These are phyloP conservation scores for Python bivittatus DNA, from an alignment of 2,113 vertebrate genomes.

Conservation along the genomic window DNA sequence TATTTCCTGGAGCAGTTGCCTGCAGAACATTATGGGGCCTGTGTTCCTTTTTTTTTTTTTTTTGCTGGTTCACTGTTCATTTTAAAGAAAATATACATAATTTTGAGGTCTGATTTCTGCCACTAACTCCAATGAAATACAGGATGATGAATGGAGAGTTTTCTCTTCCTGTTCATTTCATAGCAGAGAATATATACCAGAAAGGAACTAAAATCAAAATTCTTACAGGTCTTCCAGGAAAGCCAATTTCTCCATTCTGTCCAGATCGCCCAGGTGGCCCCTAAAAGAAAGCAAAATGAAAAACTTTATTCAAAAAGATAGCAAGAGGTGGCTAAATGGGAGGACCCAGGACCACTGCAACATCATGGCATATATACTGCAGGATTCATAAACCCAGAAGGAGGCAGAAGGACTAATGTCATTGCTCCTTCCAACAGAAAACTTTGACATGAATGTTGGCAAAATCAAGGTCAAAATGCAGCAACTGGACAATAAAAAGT, in stretches of 20 bases:
- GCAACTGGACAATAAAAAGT: not conserved
- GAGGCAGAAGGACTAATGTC: not conserved
- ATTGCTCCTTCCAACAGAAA: not conserved
- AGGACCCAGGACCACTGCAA: not conserved
- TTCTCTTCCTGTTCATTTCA: not conserved
- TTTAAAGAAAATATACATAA: not conserved
- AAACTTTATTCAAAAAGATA: not conserved
- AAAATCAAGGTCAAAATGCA: not conserved
- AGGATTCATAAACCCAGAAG: not conserved
- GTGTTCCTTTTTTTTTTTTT: not conserved
- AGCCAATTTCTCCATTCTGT: constrained; percentile 91
- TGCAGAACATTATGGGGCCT: not conserved
- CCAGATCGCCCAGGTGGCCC: constrained; percentile 80
- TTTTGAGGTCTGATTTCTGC: not conserved
- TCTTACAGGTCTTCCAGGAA: constrained; percentile 93
- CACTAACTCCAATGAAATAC: not conserved
- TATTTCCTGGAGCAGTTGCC: not conserved
- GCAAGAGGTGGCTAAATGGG: not conserved
- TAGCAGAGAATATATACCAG: not conserved
- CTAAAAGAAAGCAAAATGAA: constrained; percentile 63
- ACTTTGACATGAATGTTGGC: not conserved
- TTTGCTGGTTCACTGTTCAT: not conserved
- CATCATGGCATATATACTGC: not conserved
- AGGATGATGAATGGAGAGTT: not conserved
- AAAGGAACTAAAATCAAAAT: not conserved